Conservation (phyloP, 2,113 vertebrate genomes). For the Chlamydotis undulata region DNA sequence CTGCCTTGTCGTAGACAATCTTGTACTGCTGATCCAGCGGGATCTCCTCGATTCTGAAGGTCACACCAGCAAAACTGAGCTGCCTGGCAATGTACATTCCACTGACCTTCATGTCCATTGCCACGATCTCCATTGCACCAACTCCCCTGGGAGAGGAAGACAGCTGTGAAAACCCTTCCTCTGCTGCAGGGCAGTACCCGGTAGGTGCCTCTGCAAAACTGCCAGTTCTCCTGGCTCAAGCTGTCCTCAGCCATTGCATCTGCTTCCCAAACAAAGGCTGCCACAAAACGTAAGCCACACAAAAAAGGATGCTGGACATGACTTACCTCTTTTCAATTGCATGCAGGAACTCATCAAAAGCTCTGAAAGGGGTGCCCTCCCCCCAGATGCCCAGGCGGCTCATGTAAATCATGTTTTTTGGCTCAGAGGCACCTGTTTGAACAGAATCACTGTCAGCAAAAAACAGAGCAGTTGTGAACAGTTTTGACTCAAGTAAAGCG, state of each 20-base stretch:
- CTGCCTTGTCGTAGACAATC: conserved; percentile 93
- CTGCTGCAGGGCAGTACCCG: fast-evolving
- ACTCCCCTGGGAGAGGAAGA: conserved; percentile 81
- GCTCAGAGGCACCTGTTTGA: conserved; percentile 93
- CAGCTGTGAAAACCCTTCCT: neutral
- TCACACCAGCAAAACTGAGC: conserved; percentile 96
- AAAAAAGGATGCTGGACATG: neutral
- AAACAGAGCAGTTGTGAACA: neutral
- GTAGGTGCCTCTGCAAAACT: neutral
- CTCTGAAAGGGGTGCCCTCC: conserved; percentile 91
- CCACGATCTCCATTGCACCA: conserved; percentile 98
- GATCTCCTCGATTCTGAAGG: conserved; percentile 96
- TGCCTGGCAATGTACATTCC: conserved; percentile 99
- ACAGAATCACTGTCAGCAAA: neutral
- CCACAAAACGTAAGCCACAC: fast-evolving
- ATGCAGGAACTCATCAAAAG: conserved; percentile 95
- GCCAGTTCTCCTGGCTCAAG: neutral
- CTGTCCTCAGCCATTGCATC: neutral
- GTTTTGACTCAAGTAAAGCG: neutral
- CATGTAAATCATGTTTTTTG: conserved; percentile 99
- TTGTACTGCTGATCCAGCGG: conserved; percentile 86
- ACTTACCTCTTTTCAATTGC: conserved; percentile 95
- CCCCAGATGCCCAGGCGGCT: conserved; percentile 99
- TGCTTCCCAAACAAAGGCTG: neutral
- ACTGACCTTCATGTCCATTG: conserved; percentile 99